Base-by-base conservation (phyloP, 2,113 vertebrate genomes). In the Oriolus oriolus region DNA sequence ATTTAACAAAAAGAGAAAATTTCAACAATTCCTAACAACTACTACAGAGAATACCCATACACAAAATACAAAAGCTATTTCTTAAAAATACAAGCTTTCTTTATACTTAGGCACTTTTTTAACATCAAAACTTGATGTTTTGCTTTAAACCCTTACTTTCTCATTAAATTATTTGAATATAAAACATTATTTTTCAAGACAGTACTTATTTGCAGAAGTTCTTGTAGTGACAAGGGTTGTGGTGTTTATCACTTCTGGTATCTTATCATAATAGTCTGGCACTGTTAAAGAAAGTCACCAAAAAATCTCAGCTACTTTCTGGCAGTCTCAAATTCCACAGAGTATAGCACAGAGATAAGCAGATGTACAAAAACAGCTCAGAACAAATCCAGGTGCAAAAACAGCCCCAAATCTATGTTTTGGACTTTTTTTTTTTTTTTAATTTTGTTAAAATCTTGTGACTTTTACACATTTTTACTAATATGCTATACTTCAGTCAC, bases 371-470 rank as follows among this genome's bases (percentile, higher is more conserved):
- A 35, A 80, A 59, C 1, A 11, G 20, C 26, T 70, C 24, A 54
- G 20, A 71, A 89, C 3, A 71, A 83, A 44, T 3, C 37, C 26
- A 47, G 9, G 7, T 37, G 26, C 70, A 77, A 85, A 78, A 69
- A 0, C 11, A 71, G 6, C 19, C 70, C 33, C 6, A 95, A 71
- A 59, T 44, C 7, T 30, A 8, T 11, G 10, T 2, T 88, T 35
- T 23, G 6, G 16, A 12, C 1, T 21, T 9, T 47, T 28, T 10
- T 35, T 0, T 1, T 21, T 9, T 47, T 28, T 10, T 35, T 0
- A 8, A 24, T 11, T 77, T 39, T 27, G 3, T 49, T 49, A 42
- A 3, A 22, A 30, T 60, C 20, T 47, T 70, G 27, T 20, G 26
- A 50, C 52, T 73, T 64, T 52, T 60, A 63, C 5, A 23, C 10